Conservation (phyloP, 2,888 invertebrate genomes). For the Sminthurides aquaticus region DNA sequence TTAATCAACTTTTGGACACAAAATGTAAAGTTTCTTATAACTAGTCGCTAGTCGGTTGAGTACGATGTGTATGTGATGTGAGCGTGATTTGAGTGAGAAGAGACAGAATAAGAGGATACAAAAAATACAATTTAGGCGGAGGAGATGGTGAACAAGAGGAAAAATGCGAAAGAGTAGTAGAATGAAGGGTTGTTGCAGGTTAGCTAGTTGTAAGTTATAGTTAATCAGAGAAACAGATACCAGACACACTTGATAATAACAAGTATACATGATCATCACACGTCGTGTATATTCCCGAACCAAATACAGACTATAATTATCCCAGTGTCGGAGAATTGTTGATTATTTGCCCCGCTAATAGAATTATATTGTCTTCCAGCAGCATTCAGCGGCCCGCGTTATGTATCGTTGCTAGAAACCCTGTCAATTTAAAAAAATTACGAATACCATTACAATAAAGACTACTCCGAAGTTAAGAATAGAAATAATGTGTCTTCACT, state of each 20-base stretch:
- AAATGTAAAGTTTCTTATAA: background rate
- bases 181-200: background rate
- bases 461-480: too few relatives aligned
- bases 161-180: background rate
- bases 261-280: background rate
- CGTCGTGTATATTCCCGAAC: background rate
- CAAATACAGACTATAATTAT: background rate
- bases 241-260: background rate
- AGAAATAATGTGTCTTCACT: too few relatives aligned
- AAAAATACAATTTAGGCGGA: background rate
- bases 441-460: too few relatives aligned
- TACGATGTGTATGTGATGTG: background rate
- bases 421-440: too few relatives aligned
- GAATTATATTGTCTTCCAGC: too few relatives aligned
- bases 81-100: background rate
- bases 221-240: background rate
- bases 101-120: background rate
- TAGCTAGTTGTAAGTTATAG: background rate
- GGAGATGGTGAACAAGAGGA: background rate
- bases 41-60: background rate
- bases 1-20: background rate
- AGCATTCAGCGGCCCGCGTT: too few relatives aligned
- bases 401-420: too few relatives aligned
- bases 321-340: too few relatives aligned
- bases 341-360: too few relatives aligned